phyloP scores from a whole-genome alignment of 2,888 invertebrate species.

The Coenonympha arcania region DNA sequence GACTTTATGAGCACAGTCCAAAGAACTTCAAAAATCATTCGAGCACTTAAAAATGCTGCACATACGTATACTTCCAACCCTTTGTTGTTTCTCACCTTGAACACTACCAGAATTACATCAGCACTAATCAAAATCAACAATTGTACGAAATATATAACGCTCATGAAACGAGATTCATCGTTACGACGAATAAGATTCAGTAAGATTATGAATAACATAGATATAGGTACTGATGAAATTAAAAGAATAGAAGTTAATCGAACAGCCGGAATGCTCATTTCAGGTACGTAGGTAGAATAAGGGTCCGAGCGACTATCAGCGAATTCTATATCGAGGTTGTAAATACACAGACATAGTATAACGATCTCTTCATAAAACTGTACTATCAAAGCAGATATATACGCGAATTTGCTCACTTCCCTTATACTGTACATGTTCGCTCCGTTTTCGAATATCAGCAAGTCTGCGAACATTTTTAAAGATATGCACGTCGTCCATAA shows the following conservation, averaged over 20 bases:
- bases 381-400: slow-evolving; percentile 11
- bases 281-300: not conserved
- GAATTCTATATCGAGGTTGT: too few species aligned
- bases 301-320: not conserved
- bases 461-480: slow-evolving; percentile 23
- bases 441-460: slow-evolving; percentile 20
- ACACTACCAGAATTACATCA: slow-evolving; percentile 9
- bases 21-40: slow-evolving; percentile 14
- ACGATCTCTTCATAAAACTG: slow-evolving; percentile 19
- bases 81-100: slow-evolving; percentile 6
- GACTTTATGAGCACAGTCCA: slow-evolving; percentile 9
- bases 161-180: slow-evolving; percentile 8
- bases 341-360: not conserved
- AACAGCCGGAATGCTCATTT: slow-evolving; percentile 10
- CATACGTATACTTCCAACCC: not conserved
- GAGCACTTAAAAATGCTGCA: not conserved
- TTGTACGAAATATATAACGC: slow-evolving; percentile 12
- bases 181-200: not conserved
- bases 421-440: slow-evolving; percentile 17
- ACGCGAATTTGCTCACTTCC: slow-evolving; percentile 13
- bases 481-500: slow-evolving; percentile 26
- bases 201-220: slow-evolving; percentile 11
- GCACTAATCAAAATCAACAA: slow-evolving; percentile 17
- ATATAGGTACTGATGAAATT: slow-evolving; percentile 11
- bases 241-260: slow-evolving; percentile 21